phyloP scores from a whole-genome alignment of 2,888 invertebrate genomes.

The Tethea ocularis region DNA sequence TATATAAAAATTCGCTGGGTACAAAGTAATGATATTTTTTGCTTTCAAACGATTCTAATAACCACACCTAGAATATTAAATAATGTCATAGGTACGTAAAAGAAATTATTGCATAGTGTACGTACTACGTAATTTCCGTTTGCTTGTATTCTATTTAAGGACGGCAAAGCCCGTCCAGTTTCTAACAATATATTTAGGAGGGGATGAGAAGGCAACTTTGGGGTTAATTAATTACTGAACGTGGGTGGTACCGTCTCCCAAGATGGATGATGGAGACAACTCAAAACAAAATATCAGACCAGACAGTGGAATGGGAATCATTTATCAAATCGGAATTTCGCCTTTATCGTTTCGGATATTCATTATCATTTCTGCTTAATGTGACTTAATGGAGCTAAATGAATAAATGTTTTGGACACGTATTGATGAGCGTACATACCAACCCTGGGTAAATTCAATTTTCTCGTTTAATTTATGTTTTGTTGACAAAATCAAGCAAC shows the following conservation, averaged over 20 bases:
- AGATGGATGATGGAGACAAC: constrained; percentile 56
- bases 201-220: constrained; percentile 35
- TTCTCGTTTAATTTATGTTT: background rate
- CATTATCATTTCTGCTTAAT: constrained; percentile 10
- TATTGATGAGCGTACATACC: constrained; percentile 1
- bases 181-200: constrained; percentile 45
- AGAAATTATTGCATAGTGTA: background rate
- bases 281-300: constrained; percentile 55
- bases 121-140: background rate
- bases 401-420: constrained; percentile 1
- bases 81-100: too few relatives aligned
- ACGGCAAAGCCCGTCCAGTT: constrained; percentile 5
- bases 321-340: constrained; percentile 39
- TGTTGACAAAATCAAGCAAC: background rate
- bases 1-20: too few relatives aligned
- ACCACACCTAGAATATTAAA: too few relatives aligned
- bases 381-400: constrained; percentile 2
- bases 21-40: too few relatives aligned
- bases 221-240: constrained; percentile 56
- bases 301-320: constrained; percentile 28
- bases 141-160: background rate
- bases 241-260: constrained; percentile 34
- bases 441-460: background rate
- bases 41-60: too few relatives aligned
- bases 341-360: constrained; percentile 14